A percentile compares a stretch with the other conserved stretches of the same genome.
phyloP scores from a whole-genome alignment of 2,797 vertebrate species.

The Sebastes steindachneri region DNA sequence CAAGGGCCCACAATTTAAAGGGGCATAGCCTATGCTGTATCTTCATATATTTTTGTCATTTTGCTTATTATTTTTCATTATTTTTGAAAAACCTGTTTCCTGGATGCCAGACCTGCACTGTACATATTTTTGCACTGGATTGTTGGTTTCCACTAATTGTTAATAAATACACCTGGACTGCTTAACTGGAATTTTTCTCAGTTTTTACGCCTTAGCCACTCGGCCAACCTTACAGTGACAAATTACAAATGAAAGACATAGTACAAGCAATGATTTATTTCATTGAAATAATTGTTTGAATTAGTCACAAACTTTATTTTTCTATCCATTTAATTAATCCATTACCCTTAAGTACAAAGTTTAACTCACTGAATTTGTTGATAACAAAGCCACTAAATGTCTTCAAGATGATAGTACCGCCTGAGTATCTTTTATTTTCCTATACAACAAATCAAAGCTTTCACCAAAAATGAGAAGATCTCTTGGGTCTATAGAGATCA shows the following conservation, averaged over 20 bases:
- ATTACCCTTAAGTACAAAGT: constrained; percentile 38
- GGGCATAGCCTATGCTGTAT: too few species aligned
- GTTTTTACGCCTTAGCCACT: too few species aligned
- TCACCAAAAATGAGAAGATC: not conserved
- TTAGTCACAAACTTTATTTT: constrained; percentile 16
- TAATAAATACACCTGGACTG: too few species aligned
- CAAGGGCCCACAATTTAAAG: too few species aligned
- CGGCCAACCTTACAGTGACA: not conserved
- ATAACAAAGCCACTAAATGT: constrained; percentile 7
- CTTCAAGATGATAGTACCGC: constrained; percentile 2
- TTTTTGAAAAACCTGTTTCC: too few species aligned
- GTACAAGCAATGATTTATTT: constrained; percentile 1
- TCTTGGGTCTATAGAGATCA: not conserved
- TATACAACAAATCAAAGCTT: constrained; percentile 1
- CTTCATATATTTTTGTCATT: too few species aligned
- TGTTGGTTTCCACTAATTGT: too few species aligned
- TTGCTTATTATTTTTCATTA: too few species aligned
- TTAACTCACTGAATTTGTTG: not conserved
- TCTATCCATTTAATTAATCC: constrained; percentile 28
- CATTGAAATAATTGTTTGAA: constrained; percentile 20
- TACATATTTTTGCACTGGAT: too few species aligned
- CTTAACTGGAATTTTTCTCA: too few species aligned
- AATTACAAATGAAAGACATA: not conserved
- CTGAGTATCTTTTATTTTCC: constrained; percentile 17
- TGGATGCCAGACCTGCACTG: too few species aligned